phyloP scores from a whole-genome alignment of 1,140 invertebrate species.

The Drosophila tropicalis region DNA sequence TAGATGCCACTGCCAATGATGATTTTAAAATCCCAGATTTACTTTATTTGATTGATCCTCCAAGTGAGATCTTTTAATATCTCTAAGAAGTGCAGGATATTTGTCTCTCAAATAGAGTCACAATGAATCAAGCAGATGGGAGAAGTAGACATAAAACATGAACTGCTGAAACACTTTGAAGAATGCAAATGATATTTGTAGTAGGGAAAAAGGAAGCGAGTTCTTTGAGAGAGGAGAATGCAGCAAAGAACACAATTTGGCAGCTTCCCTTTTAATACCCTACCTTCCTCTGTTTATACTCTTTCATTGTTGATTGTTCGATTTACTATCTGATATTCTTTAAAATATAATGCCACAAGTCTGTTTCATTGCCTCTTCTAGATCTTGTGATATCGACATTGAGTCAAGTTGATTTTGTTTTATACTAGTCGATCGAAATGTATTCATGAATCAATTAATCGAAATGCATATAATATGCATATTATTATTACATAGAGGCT shows the following conservation, averaged over 20 bases:
- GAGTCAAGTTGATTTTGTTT: neutral
- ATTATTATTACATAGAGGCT: neutral
- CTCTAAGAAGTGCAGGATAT: neutral
- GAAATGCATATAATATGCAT: conserved; percentile 32
- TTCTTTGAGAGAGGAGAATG: too few species aligned
- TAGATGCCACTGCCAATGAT: conserved; percentile 38
- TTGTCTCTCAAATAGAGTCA: neutral
- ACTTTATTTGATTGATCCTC: neutral
- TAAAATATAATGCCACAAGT: neutral
- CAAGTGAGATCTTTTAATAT: neutral
- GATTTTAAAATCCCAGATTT: neutral
- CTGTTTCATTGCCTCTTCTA: neutral
- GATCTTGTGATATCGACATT: neutral
- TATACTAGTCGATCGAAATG: neutral
- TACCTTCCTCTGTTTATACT: too few species aligned
- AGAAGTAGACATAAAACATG: neutral
- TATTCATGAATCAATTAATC: conserved; percentile 16
- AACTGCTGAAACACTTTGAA: too few species aligned
- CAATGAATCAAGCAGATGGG: neutral
- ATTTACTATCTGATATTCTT: neutral
- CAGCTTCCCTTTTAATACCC: too few species aligned
- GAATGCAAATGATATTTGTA: too few species aligned
- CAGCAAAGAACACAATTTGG: too few species aligned
- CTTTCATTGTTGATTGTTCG: neutral
- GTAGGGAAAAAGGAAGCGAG: too few species aligned